Conservation (phyloP, 2,113 vertebrate species). For the Lipophrys pholis region DNA sequence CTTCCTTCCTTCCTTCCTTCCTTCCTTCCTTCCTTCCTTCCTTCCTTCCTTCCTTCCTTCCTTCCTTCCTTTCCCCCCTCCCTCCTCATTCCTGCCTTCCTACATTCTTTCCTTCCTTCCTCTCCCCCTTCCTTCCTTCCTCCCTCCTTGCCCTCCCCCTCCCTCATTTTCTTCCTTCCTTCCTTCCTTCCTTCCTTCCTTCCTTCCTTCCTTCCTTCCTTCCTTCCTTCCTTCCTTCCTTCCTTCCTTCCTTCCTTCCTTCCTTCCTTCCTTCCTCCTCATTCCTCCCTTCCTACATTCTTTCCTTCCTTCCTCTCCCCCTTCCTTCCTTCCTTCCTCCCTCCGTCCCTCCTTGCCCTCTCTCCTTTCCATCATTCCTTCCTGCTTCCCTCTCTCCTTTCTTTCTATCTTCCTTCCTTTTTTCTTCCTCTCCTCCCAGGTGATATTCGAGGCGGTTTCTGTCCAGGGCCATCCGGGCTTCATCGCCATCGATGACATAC, state of each 20-base stretch:
- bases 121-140: not conserved
- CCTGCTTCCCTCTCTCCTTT: not conserved
- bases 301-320: constrained; percentile 1
- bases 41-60: not conserved
- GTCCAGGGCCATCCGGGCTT: constrained; percentile 94
- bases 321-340: not conserved
- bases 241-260: not conserved
- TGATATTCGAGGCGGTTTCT: constrained; percentile 96
- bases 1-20: not conserved
- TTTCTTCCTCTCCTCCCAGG: constrained; percentile 76
- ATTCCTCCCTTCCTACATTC: too few relatives aligned
- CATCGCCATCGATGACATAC: constrained; percentile 96
- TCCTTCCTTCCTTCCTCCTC: not conserved
- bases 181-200: not conserved
- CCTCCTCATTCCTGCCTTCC: too few relatives aligned
- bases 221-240: constrained; percentile 5
- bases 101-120: not conserved
- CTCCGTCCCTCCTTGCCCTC: too few relatives aligned
- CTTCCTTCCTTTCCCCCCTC: not conserved
- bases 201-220: not conserved
- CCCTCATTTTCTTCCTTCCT: constrained; percentile 12
- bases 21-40: not conserved
- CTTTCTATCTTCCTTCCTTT: constrained; percentile 4
- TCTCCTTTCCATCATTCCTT: too few relatives aligned
- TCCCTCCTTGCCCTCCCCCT: not conserved